These are phyloP conservation scores for Paragorgia papillata DNA, from an alignment of 92 coral and sea anemone species.

Conservation along the genomic window DNA sequence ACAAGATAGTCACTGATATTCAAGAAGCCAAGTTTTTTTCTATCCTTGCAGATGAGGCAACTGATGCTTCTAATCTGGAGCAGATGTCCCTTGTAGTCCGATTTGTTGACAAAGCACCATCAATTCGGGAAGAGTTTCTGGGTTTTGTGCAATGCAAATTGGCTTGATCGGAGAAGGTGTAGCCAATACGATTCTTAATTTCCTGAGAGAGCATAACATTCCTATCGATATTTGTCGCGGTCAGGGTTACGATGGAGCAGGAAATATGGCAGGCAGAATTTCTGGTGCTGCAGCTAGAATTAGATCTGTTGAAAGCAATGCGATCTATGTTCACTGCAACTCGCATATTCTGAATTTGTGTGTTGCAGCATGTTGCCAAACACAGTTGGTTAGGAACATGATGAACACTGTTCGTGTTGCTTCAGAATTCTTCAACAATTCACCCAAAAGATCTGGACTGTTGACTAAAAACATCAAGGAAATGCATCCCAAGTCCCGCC, in stretches of 20 bases:
- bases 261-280: conserved; percentile 65
- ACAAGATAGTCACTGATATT: conserved; percentile 22
- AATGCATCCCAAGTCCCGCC: conserved; percentile 47
- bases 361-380: conserved; percentile 55
- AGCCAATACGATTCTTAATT: conserved; percentile 44
- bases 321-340: no score
- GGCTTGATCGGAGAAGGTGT: conserved; percentile 65
- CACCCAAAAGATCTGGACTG: conserved; percentile 57
- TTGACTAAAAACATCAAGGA: conserved; percentile 50
- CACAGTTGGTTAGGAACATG: conserved; percentile 63
- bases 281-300: conserved; percentile 67
- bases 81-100: no score
- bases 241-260: conserved; percentile 75
- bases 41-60: conserved; percentile 47
- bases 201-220: conserved; percentile 54
- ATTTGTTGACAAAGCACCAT: conserved; percentile 25
- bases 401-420: no score
- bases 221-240: conserved; percentile 66
- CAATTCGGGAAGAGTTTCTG: conserved; percentile 61
- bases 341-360: no score
- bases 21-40: conserved; percentile 38
- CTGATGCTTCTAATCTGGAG: conserved; percentile 41
- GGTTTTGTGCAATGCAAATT: conserved; percentile 59
- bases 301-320: conserved; percentile 59
- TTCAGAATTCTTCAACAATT: conserved; percentile 55